Evolutionary conservation across 1,140 invertebrate genomes (phyloP).

Genomic region (Sogatella furcifera): DNA sequence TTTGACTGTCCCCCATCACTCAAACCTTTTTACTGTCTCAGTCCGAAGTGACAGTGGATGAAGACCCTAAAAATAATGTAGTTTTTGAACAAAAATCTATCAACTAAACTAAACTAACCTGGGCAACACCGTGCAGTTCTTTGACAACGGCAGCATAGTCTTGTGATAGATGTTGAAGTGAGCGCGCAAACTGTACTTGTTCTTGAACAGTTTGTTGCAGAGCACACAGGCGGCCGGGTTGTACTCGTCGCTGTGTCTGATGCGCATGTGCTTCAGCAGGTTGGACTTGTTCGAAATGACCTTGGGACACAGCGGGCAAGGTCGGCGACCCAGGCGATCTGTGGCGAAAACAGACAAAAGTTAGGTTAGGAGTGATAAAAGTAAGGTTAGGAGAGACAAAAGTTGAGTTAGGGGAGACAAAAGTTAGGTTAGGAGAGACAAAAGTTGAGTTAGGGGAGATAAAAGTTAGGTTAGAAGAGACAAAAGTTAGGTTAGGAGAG

Average conservation of each 20-base stretch:
- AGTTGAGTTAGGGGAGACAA: too few relatives aligned
- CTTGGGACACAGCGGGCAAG: constrained; percentile 34
- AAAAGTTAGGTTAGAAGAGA: too few relatives aligned
- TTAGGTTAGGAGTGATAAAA: neutral
- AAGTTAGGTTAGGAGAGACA: too few relatives aligned
- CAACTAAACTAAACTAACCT: too few relatives aligned
- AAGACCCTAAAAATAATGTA: too few relatives aligned
- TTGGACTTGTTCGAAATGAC: constrained; percentile 35
- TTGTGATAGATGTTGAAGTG: constrained; percentile 34
- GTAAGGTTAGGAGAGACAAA: neutral
- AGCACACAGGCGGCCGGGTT: constrained; percentile 41
- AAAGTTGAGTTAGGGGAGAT: too few relatives aligned
- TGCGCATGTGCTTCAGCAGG: constrained; percentile 34
- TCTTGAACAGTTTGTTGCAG: constrained; percentile 57
- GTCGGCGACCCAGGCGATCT: constrained; percentile 22
- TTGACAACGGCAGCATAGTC: constrained; percentile 12
- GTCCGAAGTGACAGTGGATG: too few relatives aligned
- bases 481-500: too few relatives aligned
- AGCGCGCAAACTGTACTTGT: constrained; percentile 53
- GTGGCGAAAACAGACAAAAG: neutral
- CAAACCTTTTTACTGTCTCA: too few relatives aligned
- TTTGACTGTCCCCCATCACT: too few relatives aligned
- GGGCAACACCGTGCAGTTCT: too few relatives aligned
- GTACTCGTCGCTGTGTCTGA: constrained; percentile 30
- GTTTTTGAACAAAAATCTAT: too few relatives aligned